Percentiles rank a stretch among this genome's conserved stretches.
Evolutionary conservation across 2,888 invertebrate genomes (phyloP).

Genomic region (Melinopterus prodromus): DNA sequence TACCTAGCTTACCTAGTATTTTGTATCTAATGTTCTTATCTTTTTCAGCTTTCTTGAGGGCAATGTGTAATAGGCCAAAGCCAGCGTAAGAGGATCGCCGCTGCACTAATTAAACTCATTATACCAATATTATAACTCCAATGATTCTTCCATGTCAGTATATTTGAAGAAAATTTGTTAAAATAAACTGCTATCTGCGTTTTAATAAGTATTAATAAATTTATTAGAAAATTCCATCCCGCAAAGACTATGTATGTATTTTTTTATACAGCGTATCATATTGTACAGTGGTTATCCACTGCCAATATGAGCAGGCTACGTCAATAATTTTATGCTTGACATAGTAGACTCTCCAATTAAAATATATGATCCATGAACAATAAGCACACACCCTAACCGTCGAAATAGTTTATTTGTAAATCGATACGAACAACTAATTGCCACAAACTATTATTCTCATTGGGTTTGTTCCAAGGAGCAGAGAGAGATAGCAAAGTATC

Average conservation of each 20-base stretch:
- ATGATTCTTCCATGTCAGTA: too few species aligned
- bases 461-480: too few species aligned
- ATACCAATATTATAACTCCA: not conserved
- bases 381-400: not conserved
- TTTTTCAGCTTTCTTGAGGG: slow-evolving; percentile 84
- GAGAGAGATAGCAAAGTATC: too few species aligned
- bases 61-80: slow-evolving; percentile 75
- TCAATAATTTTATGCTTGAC: not conserved
- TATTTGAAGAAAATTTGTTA: too few species aligned
- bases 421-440: not conserved
- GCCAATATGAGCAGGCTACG: not conserved
- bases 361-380: slow-evolving; percentile 32
- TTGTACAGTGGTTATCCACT: not conserved
- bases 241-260: not conserved
- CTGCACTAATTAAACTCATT: not conserved
- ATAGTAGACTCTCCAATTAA: slow-evolving; percentile 10
- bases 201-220: too few species aligned
- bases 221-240: too few species aligned
- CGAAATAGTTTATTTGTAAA: too few species aligned
- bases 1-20: not conserved
- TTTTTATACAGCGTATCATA: not conserved
- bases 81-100: not conserved
- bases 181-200: too few species aligned
- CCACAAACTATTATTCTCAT: too few species aligned
- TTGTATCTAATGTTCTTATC: slow-evolving; percentile 36